These are phyloP conservation scores for Platycheirus rosarum DNA, from an alignment of 2,888 invertebrate genomes.

Conservation along the genomic window DNA sequence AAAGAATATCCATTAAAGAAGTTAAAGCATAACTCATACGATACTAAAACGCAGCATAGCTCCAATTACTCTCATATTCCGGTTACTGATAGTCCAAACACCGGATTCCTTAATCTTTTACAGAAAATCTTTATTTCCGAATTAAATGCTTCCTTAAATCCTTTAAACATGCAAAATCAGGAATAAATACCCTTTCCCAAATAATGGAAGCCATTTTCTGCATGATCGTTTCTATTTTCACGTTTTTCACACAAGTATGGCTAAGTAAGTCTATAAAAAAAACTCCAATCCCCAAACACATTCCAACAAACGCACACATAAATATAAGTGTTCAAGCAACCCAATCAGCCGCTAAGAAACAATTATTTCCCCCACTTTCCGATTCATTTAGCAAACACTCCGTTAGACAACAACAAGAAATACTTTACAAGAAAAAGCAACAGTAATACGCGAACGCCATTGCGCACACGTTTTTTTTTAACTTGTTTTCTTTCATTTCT, in stretches of 20 bases:
- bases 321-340: constrained; percentile 41
- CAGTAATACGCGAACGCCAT: constrained; percentile 60
- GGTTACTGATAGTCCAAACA: too few relatives aligned
- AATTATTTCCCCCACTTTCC: constrained; percentile 70
- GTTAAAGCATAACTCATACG: too few relatives aligned
- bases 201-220: constrained; percentile 73
- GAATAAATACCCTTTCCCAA: constrained; percentile 41
- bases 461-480: constrained; percentile 58
- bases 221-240: constrained; percentile 72
- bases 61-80: too few relatives aligned
- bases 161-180: too few relatives aligned
- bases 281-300: constrained; percentile 9
- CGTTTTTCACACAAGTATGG: constrained; percentile 59
- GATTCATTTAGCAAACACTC: constrained; percentile 62
- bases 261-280: constrained; percentile 30
- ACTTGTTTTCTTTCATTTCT: neutral
- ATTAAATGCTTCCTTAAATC: too few relatives aligned
- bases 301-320: constrained; percentile 18
- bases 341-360: constrained; percentile 72
- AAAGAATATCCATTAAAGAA: too few relatives aligned
- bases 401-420: constrained; percentile 17
- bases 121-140: too few relatives aligned
- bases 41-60: too few relatives aligned
- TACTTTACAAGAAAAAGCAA: constrained; percentile 3
- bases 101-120: too few relatives aligned